A percentile compares a stretch with the other conserved stretches of the same genome.
These are phyloP conservation scores for Pavo muticus DNA, from an alignment of 2,113 vertebrate species.

Conservation along the genomic window DNA sequence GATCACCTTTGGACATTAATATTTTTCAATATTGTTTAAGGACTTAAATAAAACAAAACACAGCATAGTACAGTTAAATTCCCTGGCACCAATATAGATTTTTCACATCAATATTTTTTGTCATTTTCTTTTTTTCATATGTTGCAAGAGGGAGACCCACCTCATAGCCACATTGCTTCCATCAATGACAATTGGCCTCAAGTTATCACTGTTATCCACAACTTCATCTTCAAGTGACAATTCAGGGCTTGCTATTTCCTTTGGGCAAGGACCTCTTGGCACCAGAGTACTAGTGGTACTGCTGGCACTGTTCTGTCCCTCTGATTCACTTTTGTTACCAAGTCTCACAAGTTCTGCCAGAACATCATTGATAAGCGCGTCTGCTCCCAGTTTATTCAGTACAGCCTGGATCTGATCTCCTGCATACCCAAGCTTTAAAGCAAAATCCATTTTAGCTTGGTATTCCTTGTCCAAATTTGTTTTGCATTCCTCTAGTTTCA, in stretches of 20 bases:
- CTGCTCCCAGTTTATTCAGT: constrained; percentile 91
- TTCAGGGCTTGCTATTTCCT: constrained; percentile 89
- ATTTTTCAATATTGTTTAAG: background rate
- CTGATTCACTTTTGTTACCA: constrained; percentile 92
- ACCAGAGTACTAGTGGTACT: constrained; percentile 59
- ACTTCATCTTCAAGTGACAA: constrained; percentile 92
- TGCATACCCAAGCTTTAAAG: constrained; percentile 95
- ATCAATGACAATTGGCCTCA: constrained; percentile 95
- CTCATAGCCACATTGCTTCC: constrained; percentile 99
- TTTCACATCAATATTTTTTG: background rate
- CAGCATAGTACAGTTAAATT: background rate
- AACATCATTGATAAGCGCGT: constrained; percentile 94
- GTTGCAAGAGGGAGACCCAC: constrained; percentile 74
- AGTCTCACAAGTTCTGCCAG: constrained; percentile 95
- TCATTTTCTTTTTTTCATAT: background rate
- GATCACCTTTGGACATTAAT: background rate
- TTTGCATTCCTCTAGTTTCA: constrained; percentile 79
- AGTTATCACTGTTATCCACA: constrained; percentile 89
- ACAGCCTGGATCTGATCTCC: constrained; percentile 95
- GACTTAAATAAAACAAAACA: background rate
- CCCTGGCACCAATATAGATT: background rate
- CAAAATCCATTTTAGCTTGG: constrained; percentile 97
- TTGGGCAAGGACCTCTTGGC: constrained; percentile 82
- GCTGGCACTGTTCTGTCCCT: constrained; percentile 80
- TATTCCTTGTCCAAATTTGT: constrained; percentile 86